Evolutionary conservation across 2,113 vertebrate species (phyloP).

Genomic region (Plectropomus leopardus): DNA sequence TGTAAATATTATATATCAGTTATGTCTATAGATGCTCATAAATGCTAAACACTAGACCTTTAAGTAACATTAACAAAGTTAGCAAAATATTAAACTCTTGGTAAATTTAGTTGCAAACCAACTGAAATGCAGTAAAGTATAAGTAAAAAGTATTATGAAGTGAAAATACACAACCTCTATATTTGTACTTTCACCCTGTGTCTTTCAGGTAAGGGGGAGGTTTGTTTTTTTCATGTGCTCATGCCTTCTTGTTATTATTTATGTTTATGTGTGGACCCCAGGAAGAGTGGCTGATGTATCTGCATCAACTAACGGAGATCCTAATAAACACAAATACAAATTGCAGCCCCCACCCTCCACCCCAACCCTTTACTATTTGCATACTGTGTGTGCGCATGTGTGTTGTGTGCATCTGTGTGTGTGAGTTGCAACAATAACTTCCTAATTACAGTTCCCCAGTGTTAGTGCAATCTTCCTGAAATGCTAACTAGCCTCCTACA

Average conservation of each 20-base stretch:
- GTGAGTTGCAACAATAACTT: constrained; percentile 68
- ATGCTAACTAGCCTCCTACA: constrained; percentile 76
- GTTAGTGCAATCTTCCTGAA: constrained; percentile 77
- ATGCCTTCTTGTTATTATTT: no score
- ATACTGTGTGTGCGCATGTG: constrained; percentile 8
- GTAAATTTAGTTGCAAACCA: no score
- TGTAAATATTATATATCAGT: no score
- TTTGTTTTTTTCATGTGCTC: no score
- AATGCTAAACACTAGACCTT: no score
- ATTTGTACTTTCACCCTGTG: no score
- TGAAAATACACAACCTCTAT: background rate
- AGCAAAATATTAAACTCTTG: background rate
- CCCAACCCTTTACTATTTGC: constrained; percentile 24
- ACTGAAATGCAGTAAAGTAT: background rate
- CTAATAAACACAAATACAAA: background rate
- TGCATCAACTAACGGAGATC: background rate
- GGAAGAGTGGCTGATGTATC: no score
- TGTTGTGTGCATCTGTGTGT: background rate
- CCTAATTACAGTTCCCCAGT: constrained; percentile 75
- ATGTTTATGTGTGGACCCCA: no score
- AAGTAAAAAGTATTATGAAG: background rate
- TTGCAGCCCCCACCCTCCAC: background rate
- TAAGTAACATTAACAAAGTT: background rate
- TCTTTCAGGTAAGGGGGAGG: no score
- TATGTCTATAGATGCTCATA: no score